A percentile compares a stretch with the other conserved stretches of the same genome.
Conservation (phyloP, 2,113 vertebrate species). For the Varanus komodoensis region DNA sequence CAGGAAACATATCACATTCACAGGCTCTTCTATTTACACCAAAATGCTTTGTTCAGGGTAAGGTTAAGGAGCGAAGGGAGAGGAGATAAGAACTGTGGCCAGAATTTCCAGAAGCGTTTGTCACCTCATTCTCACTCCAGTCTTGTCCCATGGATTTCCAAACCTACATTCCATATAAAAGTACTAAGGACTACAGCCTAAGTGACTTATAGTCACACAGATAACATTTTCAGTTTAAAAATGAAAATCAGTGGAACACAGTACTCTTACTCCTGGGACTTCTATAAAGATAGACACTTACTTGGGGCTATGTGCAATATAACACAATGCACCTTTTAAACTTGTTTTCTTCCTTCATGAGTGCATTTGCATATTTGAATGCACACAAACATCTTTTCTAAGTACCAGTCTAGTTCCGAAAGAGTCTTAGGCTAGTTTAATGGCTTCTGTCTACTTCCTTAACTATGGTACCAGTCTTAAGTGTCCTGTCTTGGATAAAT, state of each 20-base stretch:
- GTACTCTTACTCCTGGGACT: too few relatives aligned
- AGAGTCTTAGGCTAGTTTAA: neutral
- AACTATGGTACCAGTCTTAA: too few relatives aligned
- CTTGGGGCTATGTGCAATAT: neutral
- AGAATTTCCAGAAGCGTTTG: neutral
- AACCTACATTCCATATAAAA: neutral
- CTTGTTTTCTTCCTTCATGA: neutral
- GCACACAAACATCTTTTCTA: neutral
- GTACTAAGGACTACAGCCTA: neutral
- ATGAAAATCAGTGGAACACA: neutral
- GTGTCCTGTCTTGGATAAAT: too few relatives aligned
- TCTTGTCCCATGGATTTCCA: neutral
- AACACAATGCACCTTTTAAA: neutral
- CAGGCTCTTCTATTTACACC: constrained; percentile 1
- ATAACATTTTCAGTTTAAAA: neutral
- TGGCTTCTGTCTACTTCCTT: too few relatives aligned
- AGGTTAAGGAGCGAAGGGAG: neutral
- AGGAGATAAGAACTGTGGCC: neutral
- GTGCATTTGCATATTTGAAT: neutral
- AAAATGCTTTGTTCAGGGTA: neutral
- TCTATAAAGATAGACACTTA: neutral
- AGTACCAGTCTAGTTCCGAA: neutral
- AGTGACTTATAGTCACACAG: neutral
- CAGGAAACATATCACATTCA: constrained; percentile 34
- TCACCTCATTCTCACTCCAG: neutral